Evolutionary conservation across 2,113 vertebrate species (phyloP).

Genomic region (Platycercus adscitus): DNA sequence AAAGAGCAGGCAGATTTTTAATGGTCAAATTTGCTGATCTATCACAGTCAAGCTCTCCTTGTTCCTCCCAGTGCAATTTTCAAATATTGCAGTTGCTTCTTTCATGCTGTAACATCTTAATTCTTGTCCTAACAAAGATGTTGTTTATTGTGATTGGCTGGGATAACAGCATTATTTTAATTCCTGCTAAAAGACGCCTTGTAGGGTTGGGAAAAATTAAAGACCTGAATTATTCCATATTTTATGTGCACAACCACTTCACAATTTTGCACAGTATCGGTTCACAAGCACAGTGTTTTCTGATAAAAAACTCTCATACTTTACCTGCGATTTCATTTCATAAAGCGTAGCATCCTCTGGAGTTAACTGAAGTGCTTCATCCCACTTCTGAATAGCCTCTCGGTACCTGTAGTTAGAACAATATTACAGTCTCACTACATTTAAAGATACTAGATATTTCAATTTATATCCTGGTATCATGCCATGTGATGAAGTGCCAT

Average conservation of each 20-base stretch:
- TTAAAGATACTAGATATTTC: neutral
- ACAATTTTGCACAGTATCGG: neutral
- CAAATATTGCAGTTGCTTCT: neutral
- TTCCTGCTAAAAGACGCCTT: neutral
- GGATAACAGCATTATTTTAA: neutral
- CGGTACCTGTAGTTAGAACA: slow-evolving; percentile 80
- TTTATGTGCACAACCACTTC: neutral
- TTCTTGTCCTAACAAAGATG: neutral
- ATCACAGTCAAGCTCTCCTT: neutral
- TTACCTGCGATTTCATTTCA: slow-evolving; percentile 99
- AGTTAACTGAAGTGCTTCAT: slow-evolving; percentile 92
- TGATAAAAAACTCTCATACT: neutral
- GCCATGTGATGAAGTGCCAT: neutral
- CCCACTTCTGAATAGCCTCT: slow-evolving; percentile 93
- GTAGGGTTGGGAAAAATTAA: neutral
- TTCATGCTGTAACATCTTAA: neutral
- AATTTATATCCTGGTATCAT: neutral
- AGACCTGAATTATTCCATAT: neutral
- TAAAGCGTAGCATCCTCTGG: slow-evolving; percentile 90
- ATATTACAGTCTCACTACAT: slow-evolving; percentile 8
- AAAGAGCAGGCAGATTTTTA: neutral
- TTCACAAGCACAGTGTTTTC: neutral
- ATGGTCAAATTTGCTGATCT: neutral
- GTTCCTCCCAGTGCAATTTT: neutral
- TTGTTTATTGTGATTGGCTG: neutral